phyloP scores from a whole-genome alignment of 1,140 invertebrate species.

The Riptortus pedestris region DNA sequence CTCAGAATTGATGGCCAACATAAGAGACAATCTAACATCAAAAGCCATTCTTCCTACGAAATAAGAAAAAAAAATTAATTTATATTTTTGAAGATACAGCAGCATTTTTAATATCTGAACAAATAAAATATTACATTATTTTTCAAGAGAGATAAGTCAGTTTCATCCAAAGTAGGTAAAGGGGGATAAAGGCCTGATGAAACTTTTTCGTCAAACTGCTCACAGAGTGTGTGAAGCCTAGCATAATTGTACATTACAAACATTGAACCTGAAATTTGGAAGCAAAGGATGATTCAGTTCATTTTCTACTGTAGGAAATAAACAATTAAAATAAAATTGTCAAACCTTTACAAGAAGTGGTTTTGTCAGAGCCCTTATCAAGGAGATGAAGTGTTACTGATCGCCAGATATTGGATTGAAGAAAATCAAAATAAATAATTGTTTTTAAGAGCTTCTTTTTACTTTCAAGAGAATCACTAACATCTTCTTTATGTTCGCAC shows the following conservation, averaged over 20 bases:
- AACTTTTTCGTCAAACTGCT: slow-evolving; percentile 9
- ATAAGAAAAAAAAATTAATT: slow-evolving; percentile 2
- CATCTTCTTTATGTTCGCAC: slow-evolving; percentile 16
- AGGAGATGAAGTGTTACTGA: not conserved
- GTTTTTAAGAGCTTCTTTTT: slow-evolving; percentile 12
- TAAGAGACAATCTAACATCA: slow-evolving; percentile 54
- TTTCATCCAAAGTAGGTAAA: slow-evolving; percentile 6
- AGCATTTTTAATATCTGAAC: slow-evolving; percentile 2
- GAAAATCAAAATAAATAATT: slow-evolving; percentile 16
- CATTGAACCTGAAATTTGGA: slow-evolving; percentile 16
- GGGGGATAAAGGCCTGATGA: slow-evolving; percentile 1
- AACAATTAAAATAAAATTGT: not conserved
- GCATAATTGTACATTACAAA: slow-evolving; percentile 25
- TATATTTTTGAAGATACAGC: not conserved
- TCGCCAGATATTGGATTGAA: slow-evolving; percentile 9
- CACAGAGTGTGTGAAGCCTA: slow-evolving; percentile 8
- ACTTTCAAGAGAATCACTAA: not conserved
- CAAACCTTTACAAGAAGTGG: not conserved
- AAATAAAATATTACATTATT: slow-evolving; percentile 16
- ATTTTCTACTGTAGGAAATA: not conserved
- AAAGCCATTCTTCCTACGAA: slow-evolving; percentile 57
- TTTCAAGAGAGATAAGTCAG: slow-evolving; percentile 17
- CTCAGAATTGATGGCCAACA: slow-evolving; percentile 47
- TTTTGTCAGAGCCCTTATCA: not conserved
- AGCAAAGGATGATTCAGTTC: not conserved